Evolutionary conservation across 2,888 invertebrate species (phyloP), one percentile per base, ranked within the genome.

Genomic region (Lithophane semibrunnea): DNA sequence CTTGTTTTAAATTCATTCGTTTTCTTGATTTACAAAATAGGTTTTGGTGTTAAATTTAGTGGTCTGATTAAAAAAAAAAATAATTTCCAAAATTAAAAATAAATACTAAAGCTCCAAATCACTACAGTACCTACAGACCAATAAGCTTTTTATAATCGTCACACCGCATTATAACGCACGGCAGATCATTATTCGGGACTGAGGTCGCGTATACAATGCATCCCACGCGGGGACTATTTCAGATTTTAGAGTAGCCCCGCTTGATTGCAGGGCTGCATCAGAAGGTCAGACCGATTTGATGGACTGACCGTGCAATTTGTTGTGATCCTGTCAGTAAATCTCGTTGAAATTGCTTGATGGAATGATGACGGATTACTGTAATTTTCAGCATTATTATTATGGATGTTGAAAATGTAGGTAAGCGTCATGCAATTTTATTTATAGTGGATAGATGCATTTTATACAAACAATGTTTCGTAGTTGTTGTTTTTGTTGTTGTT

Each of bases 191-290:
- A 88, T 81, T 87, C 87, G 85, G 85, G 89, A 89, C 86, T 80
- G 88, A 88, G 89, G 89, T 78, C 87, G 88, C 85, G 91, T 90
- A 91, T 64, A 94, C 94, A 94, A 94, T 91, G 88, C 90, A 82
- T 80, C 94, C 95, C 93, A 95, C 95, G 91, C 91, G 80, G 70
- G 75, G 77, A 88, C 94, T 94, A 95, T 95, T 95, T 94, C 90
- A 88, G 94, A 88, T 86, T 89, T 89, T 85, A 86, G 88, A 80
- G 79, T 84, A 88, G 86, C 80, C 85, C 88, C 82, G 87, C 87
- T 79, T 83, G 85, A 72, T 78, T 89, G 88, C 90, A 91, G 84
- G 86, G 88, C 86, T 75, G 80, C 71, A 60, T 2, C 47, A 49
- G 73, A 86, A 86, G 86, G 86, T 78, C 75, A 65, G 12, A 16